A percentile compares a stretch with the other conserved stretches of the same genome.
Conservation (phyloP, 1,140 invertebrate species). For the Akabosia matsudoensis region DNA sequence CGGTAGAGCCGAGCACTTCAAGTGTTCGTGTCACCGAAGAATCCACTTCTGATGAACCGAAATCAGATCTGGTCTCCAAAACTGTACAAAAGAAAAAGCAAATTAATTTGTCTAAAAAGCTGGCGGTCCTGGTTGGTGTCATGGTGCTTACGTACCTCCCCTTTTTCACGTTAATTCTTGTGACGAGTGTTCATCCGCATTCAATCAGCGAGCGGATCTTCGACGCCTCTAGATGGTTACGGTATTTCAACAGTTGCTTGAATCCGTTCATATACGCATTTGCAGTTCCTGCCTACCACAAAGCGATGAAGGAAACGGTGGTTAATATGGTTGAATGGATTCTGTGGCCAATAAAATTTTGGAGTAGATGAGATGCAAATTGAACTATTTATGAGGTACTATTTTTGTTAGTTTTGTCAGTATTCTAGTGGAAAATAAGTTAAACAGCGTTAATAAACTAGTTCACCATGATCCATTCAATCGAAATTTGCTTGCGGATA, state of each 20-base stretch:
- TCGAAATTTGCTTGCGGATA: no score
- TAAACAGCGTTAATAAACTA: no score
- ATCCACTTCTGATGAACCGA: no score
- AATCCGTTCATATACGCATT: constrained; percentile 19
- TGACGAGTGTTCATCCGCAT: not conserved
- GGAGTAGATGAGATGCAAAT: no score
- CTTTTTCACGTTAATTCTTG: not conserved
- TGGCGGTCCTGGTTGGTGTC: not conserved
- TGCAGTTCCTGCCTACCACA: constrained; percentile 12
- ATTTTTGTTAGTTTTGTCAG: no score
- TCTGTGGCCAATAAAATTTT: no score
- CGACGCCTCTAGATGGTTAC: constrained; percentile 4
- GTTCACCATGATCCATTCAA: no score
- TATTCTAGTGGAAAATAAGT: no score
- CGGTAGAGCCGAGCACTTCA: no score
- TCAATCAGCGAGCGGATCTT: not conserved
- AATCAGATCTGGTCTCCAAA: no score
- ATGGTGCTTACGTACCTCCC: not conserved
- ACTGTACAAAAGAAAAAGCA: not conserved
- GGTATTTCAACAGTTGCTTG: constrained; percentile 1
- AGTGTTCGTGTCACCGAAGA: no score
- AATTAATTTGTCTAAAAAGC: constrained; percentile 6
- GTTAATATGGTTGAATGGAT: not conserved
- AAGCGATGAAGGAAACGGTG: not conserved
- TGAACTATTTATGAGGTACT: no score